Evolutionary conservation across 2,113 vertebrate genomes (phyloP), one percentile per base, ranked within the genome.

Genomic region (Dipodomys spectabilis): DNA sequence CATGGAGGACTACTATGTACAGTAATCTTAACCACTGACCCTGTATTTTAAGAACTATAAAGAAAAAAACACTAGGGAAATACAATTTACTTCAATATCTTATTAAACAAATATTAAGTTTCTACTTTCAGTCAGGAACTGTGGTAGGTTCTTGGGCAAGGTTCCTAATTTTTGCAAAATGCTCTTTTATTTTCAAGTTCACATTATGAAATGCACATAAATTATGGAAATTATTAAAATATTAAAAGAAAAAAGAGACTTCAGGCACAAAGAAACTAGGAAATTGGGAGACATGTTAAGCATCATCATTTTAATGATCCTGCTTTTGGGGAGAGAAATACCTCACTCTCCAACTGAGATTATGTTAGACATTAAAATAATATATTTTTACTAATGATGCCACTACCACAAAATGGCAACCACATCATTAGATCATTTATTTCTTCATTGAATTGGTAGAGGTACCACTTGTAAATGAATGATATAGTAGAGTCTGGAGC

Each of bases 51-150:
- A 86, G 80, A 94, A 27, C 39, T 90, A 72, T 30, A 87, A 77
- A 75, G 19, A 83, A 72, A 64, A 64, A 71, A 71, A 32, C 74
- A 25, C 77, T 57, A 27, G 5, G 13, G 86, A 77, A 84, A 82
- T 49, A 3, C 27, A 86, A 89, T 12, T 71, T 18, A 90, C 44
- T 71, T 62, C 30, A 39, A 77, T 86, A 10, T 67, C 80, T 79
- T 91, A 75, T 85, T 44, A 69, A 83, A 45, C 13, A 90, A 96
- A 80, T 60, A 71, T 49, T 49, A 95, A 65, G 19, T 95, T 91
- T 60, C 57, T 86, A 44, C 23, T 91, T 94, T 94, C 44, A 82
- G 19, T 1, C 27, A 87, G 64, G 10, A 22, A 72, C 30, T 81
- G 3, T 75, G 23, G 32, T 79, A 78, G 15, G 25, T 91, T 18